Evolutionary conservation across 2,797 vertebrate genomes (phyloP).

Genomic region (Schizopygopsis malacanthus): DNA sequence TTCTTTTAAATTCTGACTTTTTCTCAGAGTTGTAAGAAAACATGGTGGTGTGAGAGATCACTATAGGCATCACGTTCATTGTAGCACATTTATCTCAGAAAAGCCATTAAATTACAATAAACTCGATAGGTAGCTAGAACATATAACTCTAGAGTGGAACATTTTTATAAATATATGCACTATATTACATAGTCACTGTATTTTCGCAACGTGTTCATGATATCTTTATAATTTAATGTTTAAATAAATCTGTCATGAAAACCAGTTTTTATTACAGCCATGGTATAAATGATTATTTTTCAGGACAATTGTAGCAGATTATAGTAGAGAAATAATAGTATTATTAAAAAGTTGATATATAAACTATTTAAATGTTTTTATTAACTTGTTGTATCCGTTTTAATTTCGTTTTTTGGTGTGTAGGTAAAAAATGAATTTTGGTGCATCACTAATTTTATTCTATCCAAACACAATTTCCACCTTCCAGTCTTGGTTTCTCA

Average conservation of each 20-base stretch:
- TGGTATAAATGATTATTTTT: not conserved
- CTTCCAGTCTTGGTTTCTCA: conserved; percentile 55
- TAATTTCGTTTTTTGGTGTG: not conserved
- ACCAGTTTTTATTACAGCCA: not conserved
- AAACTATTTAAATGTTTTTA: not conserved
- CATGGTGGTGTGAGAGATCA: not conserved
- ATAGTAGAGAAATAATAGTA: not conserved
- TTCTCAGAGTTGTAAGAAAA: not conserved
- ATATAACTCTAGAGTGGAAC: not conserved
- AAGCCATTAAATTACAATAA: not conserved
- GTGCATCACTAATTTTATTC: conserved; percentile 31
- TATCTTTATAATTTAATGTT: not conserved
- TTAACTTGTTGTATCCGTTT: not conserved
- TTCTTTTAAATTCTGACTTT: not conserved
- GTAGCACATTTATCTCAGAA: not conserved
- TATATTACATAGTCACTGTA: not conserved
- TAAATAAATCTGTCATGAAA: not conserved
- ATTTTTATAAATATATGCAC: not conserved
- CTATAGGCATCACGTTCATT: not conserved
- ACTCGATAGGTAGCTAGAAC: not conserved
- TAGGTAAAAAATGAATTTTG: not conserved
- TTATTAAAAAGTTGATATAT: not conserved
- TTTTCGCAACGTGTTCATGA: not conserved
- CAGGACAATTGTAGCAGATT: not conserved
- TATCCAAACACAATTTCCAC: conserved; percentile 41